A percentile compares a stretch with the other conserved stretches of the same genome.
Conservation (phyloP, 2,113 vertebrate species). For the Hymenochirus boettgeri region DNA sequence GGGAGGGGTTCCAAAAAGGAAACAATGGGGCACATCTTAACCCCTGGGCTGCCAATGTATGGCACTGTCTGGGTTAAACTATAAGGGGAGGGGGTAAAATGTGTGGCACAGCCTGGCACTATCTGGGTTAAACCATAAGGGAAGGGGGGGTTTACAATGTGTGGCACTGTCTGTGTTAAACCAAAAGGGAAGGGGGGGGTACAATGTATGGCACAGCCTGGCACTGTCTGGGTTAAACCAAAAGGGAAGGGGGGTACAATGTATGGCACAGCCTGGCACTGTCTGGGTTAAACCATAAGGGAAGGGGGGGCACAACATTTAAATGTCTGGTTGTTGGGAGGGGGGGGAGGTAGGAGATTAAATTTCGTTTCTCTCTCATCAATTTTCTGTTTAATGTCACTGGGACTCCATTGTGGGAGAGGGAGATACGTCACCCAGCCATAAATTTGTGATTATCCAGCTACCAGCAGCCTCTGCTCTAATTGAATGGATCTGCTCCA, state of each 20-base stretch:
- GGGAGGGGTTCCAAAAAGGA: constrained; percentile 1
- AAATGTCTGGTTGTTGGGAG: constrained; percentile 23
- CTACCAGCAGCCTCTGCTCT: constrained; percentile 57
- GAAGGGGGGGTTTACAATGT: too few relatives aligned
- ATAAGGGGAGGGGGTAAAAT: too few relatives aligned
- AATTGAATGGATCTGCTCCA: constrained; percentile 50
- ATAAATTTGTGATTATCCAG: constrained; percentile 71
- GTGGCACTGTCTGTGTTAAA: too few relatives aligned
- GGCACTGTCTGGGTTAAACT: background rate
- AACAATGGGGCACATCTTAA: background rate
- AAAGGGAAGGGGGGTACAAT: too few relatives aligned
- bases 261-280: background rate
- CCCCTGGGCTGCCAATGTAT: background rate
- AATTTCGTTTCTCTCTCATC: constrained; percentile 65
- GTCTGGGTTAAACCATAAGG: too few relatives aligned
- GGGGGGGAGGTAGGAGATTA: constrained; percentile 51
- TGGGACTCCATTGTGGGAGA: constrained; percentile 67
- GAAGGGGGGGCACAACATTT: constrained; percentile 8
- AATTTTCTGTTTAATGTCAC: constrained; percentile 78
- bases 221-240: too few relatives aligned
- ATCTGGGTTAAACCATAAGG: too few relatives aligned
- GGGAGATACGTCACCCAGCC: constrained; percentile 66
- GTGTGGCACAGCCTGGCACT: too few relatives aligned
- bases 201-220: too few relatives aligned
- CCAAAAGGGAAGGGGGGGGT: too few relatives aligned